A percentile compares a stretch with the other conserved stretches of the same genome.
Conservation (phyloP, 2,113 vertebrate genomes). For the Otus sunia region DNA sequence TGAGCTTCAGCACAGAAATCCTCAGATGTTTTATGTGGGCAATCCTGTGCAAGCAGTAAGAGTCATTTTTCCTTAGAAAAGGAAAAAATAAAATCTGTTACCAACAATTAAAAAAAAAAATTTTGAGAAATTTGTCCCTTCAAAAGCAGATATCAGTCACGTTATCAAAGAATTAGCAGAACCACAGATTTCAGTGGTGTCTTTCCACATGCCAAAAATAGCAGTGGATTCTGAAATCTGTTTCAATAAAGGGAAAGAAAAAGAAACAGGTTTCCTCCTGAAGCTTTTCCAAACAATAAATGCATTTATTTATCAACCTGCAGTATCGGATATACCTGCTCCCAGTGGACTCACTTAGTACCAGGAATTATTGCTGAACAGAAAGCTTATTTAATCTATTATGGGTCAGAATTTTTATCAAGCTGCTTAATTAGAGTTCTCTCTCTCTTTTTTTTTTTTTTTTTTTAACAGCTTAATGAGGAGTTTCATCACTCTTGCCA, state of each 20-base stretch:
- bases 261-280: not conserved
- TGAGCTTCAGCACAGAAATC: not conserved
- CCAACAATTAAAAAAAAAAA: not conserved
- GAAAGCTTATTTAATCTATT: conserved; percentile 75
- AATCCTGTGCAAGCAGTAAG: not conserved
- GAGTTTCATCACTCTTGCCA: conserved; percentile 48
- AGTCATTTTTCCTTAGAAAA: not conserved
- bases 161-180: not conserved
- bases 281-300: conserved; percentile 22
- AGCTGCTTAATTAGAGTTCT: conserved; percentile 73
- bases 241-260: not conserved
- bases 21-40: accelerated
- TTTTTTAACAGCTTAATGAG: conserved; percentile 54
- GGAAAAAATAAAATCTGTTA: not conserved
- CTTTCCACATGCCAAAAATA: not conserved
- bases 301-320: conserved; percentile 66
- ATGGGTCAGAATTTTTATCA: conserved; percentile 71
- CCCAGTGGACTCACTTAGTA: conserved; percentile 62
- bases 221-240: not conserved
- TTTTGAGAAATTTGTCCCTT: not conserved
- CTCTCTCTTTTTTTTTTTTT: not conserved
- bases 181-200: not conserved
- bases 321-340: conserved; percentile 40
- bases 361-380: conserved; percentile 65
- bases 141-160: not conserved